phyloP scores from a whole-genome alignment of 2,888 invertebrate species.

The Cephus pygmeus region DNA sequence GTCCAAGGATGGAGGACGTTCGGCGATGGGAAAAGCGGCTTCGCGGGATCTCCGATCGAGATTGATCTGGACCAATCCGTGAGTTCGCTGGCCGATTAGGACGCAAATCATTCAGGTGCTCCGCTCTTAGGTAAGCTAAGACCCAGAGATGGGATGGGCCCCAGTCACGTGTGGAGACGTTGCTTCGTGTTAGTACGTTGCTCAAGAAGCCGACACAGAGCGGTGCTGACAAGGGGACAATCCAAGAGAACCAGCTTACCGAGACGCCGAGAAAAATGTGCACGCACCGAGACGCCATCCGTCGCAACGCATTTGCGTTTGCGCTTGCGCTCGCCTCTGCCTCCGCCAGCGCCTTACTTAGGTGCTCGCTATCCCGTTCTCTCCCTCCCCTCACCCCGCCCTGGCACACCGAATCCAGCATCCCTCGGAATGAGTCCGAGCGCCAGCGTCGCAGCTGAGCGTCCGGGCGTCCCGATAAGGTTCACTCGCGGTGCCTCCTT shows the following conservation, averaged over 20 bases:
- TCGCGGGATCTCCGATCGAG: background rate
- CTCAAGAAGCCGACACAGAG: conserved; percentile 36
- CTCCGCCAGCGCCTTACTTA: conserved; percentile 13
- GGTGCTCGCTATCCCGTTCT: background rate
- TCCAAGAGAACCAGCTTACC: conserved; percentile 43
- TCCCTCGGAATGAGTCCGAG: background rate
- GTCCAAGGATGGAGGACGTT: conserved; percentile 1
- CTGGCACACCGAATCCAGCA: too few species aligned
- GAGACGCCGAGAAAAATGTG: conserved; percentile 40
- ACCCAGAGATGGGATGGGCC: conserved; percentile 52
- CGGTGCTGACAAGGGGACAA: conserved; percentile 53
- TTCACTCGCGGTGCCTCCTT: too few species aligned
- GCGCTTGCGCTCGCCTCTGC: conserved; percentile 22
- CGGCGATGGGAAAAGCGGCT: background rate
- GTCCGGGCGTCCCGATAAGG: background rate
- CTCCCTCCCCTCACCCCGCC: too few species aligned
- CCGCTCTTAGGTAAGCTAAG: conserved; percentile 13
- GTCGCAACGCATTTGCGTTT: conserved; percentile 56
- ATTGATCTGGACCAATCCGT: background rate
- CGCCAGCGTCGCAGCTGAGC: conserved; percentile 1
- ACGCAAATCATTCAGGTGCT: conserved; percentile 52
- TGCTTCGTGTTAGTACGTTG: conserved; percentile 51
- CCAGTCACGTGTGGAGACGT: conserved; percentile 61
- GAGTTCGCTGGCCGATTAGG: conserved; percentile 59
- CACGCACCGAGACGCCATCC: conserved; percentile 45